These are phyloP conservation scores for Aurelia coerulea DNA, from an alignment of 30 jellyfish, hydroid and myxozoan genomes.

Conservation along the genomic window DNA sequence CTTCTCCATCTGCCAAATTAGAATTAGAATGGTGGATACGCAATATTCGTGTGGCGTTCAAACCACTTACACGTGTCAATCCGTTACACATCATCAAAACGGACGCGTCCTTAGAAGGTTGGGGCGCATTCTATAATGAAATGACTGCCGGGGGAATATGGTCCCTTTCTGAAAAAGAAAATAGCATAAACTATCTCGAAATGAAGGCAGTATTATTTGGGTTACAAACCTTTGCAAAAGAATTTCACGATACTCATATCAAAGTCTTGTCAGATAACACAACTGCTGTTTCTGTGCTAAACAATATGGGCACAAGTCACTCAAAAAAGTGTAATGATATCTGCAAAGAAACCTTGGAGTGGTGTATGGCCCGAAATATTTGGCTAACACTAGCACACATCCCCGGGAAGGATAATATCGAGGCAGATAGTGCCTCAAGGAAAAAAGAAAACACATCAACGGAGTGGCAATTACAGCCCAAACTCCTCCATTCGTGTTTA, in stretches of 20 bases:
- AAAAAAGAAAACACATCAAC: not conserved
- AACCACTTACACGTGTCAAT: not conserved
- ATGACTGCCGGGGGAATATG: not conserved
- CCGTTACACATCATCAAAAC: not conserved
- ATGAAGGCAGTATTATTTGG: conserved; percentile 18
- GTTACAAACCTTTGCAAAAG: not conserved
- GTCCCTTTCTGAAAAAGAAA: not conserved
- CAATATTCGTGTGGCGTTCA: not conserved
- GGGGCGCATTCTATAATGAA: conserved; percentile 24
- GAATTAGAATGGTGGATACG: conserved; percentile 18
- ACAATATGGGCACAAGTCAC: conserved; percentile 21
- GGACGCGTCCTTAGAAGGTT: conserved; percentile 18
- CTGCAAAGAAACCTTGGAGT: conserved; percentile 15
- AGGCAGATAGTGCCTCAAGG: conserved; percentile 27
- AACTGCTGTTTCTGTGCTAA: not conserved
- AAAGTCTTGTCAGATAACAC: conserved; percentile 18
- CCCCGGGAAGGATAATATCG: conserved; percentile 25
- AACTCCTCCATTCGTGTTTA: not conserved
- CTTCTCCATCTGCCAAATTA: too few species aligned
- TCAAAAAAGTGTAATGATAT: conserved; percentile 5
- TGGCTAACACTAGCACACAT: conserved; percentile 39
- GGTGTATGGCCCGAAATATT: not conserved
- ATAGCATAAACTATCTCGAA: conserved; percentile 15
- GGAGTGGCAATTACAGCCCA: conserved; percentile 21
- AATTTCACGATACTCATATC: not conserved